Percentiles rank a stretch among this genome's conserved stretches.
Conservation (phyloP, 2,797 vertebrate genomes). For the Acanthis flammea region DNA sequence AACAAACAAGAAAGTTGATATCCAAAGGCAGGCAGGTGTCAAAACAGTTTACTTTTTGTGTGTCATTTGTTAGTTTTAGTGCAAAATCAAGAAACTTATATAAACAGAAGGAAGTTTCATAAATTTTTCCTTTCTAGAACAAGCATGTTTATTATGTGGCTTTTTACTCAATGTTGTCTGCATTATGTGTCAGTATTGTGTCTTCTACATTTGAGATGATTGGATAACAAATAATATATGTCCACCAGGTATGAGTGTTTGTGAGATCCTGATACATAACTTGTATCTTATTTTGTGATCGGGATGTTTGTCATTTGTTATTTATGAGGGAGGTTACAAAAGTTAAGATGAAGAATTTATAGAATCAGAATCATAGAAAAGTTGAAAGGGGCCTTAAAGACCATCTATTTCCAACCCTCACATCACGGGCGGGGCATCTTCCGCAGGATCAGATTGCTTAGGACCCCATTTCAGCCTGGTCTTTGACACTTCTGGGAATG, state of each 20-base stretch:
- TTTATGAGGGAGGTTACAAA: not conserved
- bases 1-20: not conserved
- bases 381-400: not conserved
- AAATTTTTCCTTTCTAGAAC: not conserved
- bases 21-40: not conserved
- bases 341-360: not conserved
- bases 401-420: not conserved
- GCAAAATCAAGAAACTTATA: not conserved
- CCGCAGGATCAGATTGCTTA: not conserved
- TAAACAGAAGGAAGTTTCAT: not conserved
- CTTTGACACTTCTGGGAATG: not conserved
- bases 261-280: not conserved
- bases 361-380: not conserved
- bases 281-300: not conserved
- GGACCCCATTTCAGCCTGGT: not conserved
- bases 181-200: not conserved
- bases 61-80: not conserved
- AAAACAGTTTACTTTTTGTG: not conserved
- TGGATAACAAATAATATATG: not conserved
- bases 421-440: accelerated
- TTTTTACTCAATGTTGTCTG: not conserved
- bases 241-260: not conserved
- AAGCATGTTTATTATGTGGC: not conserved
- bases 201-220: not conserved
- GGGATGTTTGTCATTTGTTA: not conserved